Evolutionary conservation across 92 coral and sea anemone genomes (phyloP), one percentile per base, ranked within the genome.

Genomic region (Porites evermanni): DNA sequence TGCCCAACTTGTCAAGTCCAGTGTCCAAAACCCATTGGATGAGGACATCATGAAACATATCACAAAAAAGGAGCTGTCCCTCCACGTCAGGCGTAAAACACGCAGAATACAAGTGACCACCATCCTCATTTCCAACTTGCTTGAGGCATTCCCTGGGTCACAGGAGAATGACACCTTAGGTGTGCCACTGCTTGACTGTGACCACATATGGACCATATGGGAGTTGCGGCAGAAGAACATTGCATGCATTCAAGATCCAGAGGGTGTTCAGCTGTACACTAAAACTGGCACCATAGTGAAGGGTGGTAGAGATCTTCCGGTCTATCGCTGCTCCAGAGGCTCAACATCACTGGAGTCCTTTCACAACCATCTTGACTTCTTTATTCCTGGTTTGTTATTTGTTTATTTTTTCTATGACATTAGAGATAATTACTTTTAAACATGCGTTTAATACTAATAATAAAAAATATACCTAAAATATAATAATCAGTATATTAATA

Each of bases 311-410:
- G 77, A 72, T 21, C 88, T 89, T 51, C 88, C 90, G 3, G 77
- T 80, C 26, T 89, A 85, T 83, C 61, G 82, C 82, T 92, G 95
- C 83, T 87, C 91, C 19, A 65, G 91, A 53, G 95, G 89, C 9
- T 86, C 93, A 14, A 89, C 91, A 58, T 92, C 89, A 50, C 72
- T 93, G 82, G 90, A 90, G 85, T 87, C 96, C 84, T 87, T 93
- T 87, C 93, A 90, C 79, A 82, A 72, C 52, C 90, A 93, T 70
- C 75, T 84, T 53, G n/a, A 83, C 18, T 17, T 11, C 72, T 79
- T 64, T 20, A 70, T 83, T 51, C 79, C 86, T 82, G 60, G 86
- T 82, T 29, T 9, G 72, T 78, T 11, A 4, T 6, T 63, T 56
- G 61, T 56, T 14, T 10, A 14, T 9, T 56, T 56, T 56, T 56